Conservation (phyloP, 2,888 invertebrate genomes). For the Hemaris fuciformis region DNA sequence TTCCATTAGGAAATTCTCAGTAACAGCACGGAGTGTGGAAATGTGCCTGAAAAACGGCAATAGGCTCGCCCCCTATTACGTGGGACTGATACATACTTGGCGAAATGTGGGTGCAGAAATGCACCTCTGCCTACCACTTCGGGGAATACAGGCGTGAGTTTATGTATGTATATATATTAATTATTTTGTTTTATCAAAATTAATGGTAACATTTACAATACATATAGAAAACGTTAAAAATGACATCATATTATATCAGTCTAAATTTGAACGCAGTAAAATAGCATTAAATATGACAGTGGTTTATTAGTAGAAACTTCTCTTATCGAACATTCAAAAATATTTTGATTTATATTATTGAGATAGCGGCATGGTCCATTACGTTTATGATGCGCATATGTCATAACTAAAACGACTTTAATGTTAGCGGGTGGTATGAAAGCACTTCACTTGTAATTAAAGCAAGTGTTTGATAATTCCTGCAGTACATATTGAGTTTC, state of each 20-base stretch:
- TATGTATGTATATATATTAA: no score
- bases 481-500: not conserved
- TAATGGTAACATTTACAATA: no score
- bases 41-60: no score
- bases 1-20: no score
- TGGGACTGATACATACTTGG: no score
- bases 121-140: no score
- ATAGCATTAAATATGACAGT: not conserved
- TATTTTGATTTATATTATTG: constrained; percentile 3
- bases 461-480: not conserved
- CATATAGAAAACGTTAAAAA: not conserved
- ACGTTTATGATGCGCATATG: not conserved
- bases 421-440: not conserved
- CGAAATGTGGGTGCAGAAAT: no score
- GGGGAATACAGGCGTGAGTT: no score
- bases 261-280: not conserved
- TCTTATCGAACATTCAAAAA: not conserved
- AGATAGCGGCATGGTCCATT: not conserved
- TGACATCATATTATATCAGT: not conserved
- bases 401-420: constrained; percentile 6
- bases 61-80: no score
- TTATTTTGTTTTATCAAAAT: no score
- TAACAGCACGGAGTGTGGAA: no score
- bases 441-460: not conserved
- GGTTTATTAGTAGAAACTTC: not conserved